These are phyloP conservation scores for Melanotaenia pygmaea DNA, from an alignment of 2,797 vertebrate species.

Conservation along the genomic window DNA sequence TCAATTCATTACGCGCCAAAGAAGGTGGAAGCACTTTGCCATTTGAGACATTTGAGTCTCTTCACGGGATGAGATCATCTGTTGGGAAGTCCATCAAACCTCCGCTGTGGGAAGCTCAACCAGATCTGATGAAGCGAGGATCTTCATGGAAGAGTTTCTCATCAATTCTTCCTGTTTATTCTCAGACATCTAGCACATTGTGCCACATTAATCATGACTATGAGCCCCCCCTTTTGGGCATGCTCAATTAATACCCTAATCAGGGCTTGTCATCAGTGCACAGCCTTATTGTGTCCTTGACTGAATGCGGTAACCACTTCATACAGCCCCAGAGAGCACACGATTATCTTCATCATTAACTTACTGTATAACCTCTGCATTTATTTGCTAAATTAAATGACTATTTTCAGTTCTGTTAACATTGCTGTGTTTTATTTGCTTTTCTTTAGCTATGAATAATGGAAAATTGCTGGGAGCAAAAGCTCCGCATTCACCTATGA, in stretches of 20 bases:
- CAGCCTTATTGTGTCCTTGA: slow-evolving; percentile 26
- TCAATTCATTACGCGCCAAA: slow-evolving; percentile 64
- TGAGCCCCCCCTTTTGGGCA: slow-evolving; percentile 29
- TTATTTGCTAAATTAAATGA: slow-evolving; percentile 79
- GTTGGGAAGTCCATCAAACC: slow-evolving; percentile 45
- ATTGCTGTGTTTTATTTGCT: slow-evolving; percentile 57
- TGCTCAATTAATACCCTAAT: slow-evolving; percentile 68
- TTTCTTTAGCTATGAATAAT: slow-evolving; percentile 73
- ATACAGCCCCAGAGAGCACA: slow-evolving; percentile 41
- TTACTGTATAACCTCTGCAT: slow-evolving; percentile 67
- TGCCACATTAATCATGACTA: slow-evolving; percentile 42
- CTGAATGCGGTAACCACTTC: slow-evolving; percentile 41
- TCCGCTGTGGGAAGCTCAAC: slow-evolving; percentile 23
- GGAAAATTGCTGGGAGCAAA: slow-evolving; percentile 58
- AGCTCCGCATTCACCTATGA: slow-evolving; percentile 59
- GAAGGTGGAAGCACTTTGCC: slow-evolving; percentile 61
- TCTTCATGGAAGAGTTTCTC: neutral
- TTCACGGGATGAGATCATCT: slow-evolving; percentile 53
- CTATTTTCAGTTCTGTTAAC: slow-evolving; percentile 65
- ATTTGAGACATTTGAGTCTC: slow-evolving; percentile 48
- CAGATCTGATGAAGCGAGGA: slow-evolving; percentile 20
- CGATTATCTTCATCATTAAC: slow-evolving; percentile 73
- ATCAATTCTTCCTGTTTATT: slow-evolving; percentile 17
- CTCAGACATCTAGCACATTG: slow-evolving; percentile 10
- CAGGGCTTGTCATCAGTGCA: slow-evolving; percentile 22